Base-by-base conservation (phyloP, 1,140 invertebrate species). In the Euwallacea fornicatus region DNA sequence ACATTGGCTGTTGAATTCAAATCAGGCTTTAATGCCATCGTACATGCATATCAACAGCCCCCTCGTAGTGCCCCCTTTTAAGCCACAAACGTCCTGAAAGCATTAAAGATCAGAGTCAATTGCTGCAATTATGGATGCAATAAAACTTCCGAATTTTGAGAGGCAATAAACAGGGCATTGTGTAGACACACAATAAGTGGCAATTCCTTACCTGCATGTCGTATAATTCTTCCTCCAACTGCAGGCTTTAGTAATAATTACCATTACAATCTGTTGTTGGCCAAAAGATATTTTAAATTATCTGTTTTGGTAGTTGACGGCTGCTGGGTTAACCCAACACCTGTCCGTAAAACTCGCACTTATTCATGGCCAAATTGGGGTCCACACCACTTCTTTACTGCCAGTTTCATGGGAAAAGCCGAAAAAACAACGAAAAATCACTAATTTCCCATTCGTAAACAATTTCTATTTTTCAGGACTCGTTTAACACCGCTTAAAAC, bases 1-100 rank as follows among this genome's bases (percentile, higher is more conserved):
- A 83, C 78, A 73, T 77, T 78, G 58, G 76, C 71, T 69, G 77
- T 71, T 70, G 78, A 75, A 70, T 80, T 78, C 73, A 82, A 76
- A 75, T 83, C 82, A 82, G 82, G 81, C 81, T 83, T 83, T 77
- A 79, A 78, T 74, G 81, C 79, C 82, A 81, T 82, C 69, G 74
- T 80, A 80, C 73, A 77, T 74, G 76, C 79, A 81, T 80, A 82
- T 80, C 79, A 82, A 79, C 78, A 79, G 80, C 79, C 74, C 79
- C 75, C 76, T 71, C 58, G 41, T 71, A 65, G 78, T 78, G 80
- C 78, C 77, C 72, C 71, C 72, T 77, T 72, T 76, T 77, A 82
- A 65, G 71, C 74, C 68, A 71, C 77, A 81, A 76, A 69, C 69
- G 66, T 74, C 73, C 80, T 82, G 59, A 75, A 79, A 81, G 73